Base-by-base conservation (phyloP, 2,888 invertebrate genomes). In the Cheilosia grossa region DNA sequence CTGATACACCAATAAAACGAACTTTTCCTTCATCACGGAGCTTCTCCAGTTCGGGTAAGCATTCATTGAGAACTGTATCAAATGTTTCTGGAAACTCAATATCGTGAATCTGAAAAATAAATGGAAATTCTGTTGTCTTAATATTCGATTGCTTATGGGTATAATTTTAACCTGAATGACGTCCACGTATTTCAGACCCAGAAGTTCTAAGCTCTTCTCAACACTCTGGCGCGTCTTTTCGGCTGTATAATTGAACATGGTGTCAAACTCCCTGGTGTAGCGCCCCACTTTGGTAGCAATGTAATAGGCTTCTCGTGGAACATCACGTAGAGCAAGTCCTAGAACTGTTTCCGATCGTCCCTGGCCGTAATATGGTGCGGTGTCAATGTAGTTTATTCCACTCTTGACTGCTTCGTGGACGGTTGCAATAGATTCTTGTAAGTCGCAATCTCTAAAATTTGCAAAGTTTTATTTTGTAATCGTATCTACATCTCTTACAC, bases 261-360 rank as follows among this genome's bases (percentile, higher is more conserved):
- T 93, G 30, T 94, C 93, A 2, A 93, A 93, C 72, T 95, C 93
- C 66, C 93, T 92, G 79, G 95, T 95, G 90, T 98, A 98, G 30
- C 98, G 94, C 5, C 97, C 97, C 5, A 97, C 96, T 93, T 99
- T 99, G 33, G 98, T 98, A n/a, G 95, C 97, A 59, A 99, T 93
- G 90, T 96, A 98, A 91, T 96, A 99, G 0, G 97, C 94, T 80
- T 95, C 90, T 44, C 99, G 93, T 0, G 98, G 98, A 70, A 98
- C 93, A 64, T 93, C 94, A 89, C 94, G 93, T 2, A 98, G 92
- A 0, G 97, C 97, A 93, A 96, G 95, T 86, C 98, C 98, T 24
- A 98, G 92, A 13, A 96, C 93, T 86, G 93, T 93, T 92, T 98
- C 98, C 0, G 98, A 96, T 81, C 93, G 94, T 0, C 98, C 97